Evolutionary conservation across 35 echinoderm and acorn worm genomes (phyloP).

Genomic region (Antedon bifida): DNA sequence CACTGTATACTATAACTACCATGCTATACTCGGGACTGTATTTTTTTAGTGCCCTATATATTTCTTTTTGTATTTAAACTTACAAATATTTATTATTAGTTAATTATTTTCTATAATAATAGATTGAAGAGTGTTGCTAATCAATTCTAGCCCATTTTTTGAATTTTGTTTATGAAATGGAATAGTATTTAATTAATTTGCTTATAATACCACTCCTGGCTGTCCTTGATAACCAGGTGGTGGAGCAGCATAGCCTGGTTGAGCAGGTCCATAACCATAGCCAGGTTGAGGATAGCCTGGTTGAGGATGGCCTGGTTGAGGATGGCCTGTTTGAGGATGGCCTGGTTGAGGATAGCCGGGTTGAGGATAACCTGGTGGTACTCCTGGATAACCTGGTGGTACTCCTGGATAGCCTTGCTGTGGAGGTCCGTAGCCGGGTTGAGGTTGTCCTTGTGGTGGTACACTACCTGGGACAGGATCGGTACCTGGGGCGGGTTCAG

Average conservation of each 20-base stretch:
- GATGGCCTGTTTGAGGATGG: not conserved
- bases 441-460: not conserved
- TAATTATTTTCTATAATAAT: too few relatives aligned
- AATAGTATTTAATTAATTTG: too few relatives aligned
- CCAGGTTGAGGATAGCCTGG: not conserved
- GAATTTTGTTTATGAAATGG: too few relatives aligned
- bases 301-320: not conserved
- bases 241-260: not conserved
- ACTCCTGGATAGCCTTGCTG: not conserved
- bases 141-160: too few relatives aligned
- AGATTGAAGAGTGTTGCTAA: too few relatives aligned
- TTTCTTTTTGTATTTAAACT: too few relatives aligned
- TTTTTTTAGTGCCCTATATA: too few relatives aligned
- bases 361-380: not conserved
- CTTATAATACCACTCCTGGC: not conserved
- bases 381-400: too few relatives aligned
- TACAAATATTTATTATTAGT: too few relatives aligned
- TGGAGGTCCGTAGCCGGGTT: not conserved
- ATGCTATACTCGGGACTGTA: too few relatives aligned
- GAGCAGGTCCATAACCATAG: not conserved
- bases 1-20: too few relatives aligned
- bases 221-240: not conserved
- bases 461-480: too few relatives aligned
- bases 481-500: not conserved
- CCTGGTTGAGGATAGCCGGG: not conserved